A percentile compares a stretch with the other conserved stretches of the same genome.
Conservation (phyloP, 2,113 vertebrate species). For the Emydocephalus ijimae region DNA sequence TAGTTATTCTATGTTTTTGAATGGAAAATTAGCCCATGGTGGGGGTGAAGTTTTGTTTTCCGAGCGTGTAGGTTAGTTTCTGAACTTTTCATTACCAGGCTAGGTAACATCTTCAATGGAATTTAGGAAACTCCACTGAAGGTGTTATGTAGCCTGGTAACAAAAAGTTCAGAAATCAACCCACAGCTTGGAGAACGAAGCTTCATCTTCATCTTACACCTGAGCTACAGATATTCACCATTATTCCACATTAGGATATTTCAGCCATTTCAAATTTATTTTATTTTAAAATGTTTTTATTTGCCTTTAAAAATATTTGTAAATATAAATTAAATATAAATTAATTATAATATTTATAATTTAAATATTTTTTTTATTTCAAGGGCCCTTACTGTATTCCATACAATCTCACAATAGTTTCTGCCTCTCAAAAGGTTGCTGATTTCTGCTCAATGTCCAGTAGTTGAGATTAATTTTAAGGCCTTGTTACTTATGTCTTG, state of each 20-base stretch:
- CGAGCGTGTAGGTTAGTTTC: no score
- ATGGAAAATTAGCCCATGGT: neutral
- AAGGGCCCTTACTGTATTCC: neutral
- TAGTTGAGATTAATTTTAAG: neutral
- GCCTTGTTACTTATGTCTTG: neutral
- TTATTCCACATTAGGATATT: neutral
- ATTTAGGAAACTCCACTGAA: no score
- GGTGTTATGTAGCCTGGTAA: no score
- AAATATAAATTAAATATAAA: neutral
- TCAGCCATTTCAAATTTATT: neutral
- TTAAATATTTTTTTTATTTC: neutral
- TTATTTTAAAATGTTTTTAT: neutral
- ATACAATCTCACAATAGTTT: neutral
- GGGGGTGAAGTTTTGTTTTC: no score
- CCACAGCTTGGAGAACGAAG: no score
- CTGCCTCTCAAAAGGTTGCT: neutral
- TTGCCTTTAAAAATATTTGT: neutral
- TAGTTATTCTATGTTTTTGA: neutral
- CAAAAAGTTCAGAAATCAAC: no score
- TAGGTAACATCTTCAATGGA: no score
- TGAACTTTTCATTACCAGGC: no score
- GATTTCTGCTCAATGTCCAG: neutral
- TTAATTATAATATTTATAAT: no score
- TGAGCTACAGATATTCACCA: no score
- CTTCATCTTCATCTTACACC: no score